These are phyloP conservation scores for Ephestia elutella DNA, from an alignment of 1,140 invertebrate genomes.

Conservation along the genomic window DNA sequence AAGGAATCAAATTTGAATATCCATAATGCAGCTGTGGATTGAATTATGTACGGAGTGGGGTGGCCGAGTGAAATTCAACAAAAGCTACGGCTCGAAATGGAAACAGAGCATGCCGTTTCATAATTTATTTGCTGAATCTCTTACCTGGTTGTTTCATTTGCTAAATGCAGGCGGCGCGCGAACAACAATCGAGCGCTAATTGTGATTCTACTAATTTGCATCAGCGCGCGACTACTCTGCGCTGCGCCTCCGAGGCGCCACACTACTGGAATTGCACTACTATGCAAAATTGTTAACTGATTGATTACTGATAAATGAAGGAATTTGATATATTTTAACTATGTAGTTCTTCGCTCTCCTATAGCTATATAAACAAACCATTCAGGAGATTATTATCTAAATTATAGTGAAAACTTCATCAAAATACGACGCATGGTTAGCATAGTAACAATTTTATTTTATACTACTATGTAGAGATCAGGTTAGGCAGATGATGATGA, in stretches of 20 bases:
- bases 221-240: constrained; percentile 27
- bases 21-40: constrained; percentile 1
- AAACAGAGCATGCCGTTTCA: constrained; percentile 33
- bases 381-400: no score
- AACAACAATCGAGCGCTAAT: constrained; percentile 56
- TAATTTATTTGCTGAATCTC: constrained; percentile 45
- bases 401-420: no score
- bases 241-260: constrained; percentile 17
- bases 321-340: neutral
- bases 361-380: no score
- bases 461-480: no score
- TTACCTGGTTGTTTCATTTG: constrained; percentile 48
- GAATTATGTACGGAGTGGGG: neutral
- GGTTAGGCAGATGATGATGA: no score
- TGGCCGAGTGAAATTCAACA: constrained; percentile 11
- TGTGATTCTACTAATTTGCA: constrained; percentile 62
- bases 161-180: constrained; percentile 42
- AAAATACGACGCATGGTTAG: no score
- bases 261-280: constrained; percentile 10
- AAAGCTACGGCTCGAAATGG: constrained; percentile 23
- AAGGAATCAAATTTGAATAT: constrained; percentile 4
- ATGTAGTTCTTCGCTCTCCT: no score
- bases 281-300: neutral
- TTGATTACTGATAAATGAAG: neutral
- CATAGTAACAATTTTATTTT: no score